These are phyloP conservation scores for Megamerina dolium DNA, from an alignment of 2,888 invertebrate species.

Conservation along the genomic window DNA sequence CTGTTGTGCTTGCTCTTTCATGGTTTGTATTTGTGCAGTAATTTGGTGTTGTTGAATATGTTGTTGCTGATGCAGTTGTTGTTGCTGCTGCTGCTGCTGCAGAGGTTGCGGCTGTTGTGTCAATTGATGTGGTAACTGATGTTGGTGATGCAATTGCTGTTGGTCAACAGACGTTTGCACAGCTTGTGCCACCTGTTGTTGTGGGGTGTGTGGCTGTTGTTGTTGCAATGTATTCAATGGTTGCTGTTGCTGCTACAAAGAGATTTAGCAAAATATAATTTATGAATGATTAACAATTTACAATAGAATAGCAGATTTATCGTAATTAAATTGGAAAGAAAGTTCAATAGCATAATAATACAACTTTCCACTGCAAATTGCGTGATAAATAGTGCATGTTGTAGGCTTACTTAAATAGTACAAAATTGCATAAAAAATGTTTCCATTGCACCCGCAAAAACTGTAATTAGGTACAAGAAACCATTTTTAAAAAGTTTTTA, in stretches of 20 bases:
- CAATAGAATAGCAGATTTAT: too few species aligned
- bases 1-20: slow-evolving; percentile 51
- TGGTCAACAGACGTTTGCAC: slow-evolving; percentile 28
- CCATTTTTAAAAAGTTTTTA: too few species aligned
- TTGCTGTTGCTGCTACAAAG: slow-evolving; percentile 22
- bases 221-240: slow-evolving; percentile 28
- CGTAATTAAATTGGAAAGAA: too few species aligned
- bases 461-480: too few species aligned
- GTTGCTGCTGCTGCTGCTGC: slow-evolving; percentile 30
- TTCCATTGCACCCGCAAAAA: too few species aligned
- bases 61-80: slow-evolving; percentile 41
- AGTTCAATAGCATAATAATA: too few species aligned
- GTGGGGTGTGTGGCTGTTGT: slow-evolving; percentile 26
- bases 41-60: slow-evolving; percentile 45
- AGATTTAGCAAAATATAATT: too few species aligned
- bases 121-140: slow-evolving; percentile 28
- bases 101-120: slow-evolving; percentile 31
- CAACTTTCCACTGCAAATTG: too few species aligned
- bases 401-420: too few species aligned
- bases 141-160: slow-evolving; percentile 29
- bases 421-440: too few species aligned
- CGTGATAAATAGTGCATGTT: too few species aligned
- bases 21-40: slow-evolving; percentile 49
- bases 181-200: slow-evolving; percentile 27
- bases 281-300: too few species aligned